These are phyloP conservation scores for Melanerpes formicivorus DNA, from an alignment of 2,113 vertebrate species.

Conservation along the genomic window DNA sequence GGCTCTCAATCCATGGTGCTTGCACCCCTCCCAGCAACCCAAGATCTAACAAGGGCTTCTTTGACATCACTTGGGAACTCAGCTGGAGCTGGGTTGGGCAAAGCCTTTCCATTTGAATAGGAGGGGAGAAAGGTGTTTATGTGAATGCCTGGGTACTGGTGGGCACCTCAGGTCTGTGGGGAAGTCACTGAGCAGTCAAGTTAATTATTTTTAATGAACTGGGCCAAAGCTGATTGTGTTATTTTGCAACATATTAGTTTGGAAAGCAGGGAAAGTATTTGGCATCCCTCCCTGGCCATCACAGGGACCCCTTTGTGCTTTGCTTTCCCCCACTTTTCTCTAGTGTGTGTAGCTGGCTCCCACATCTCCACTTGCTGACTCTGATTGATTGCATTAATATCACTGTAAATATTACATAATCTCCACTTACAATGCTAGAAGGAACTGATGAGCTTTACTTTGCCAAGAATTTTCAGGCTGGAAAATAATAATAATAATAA, in stretches of 20 bases:
- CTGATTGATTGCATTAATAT: conserved; percentile 76
- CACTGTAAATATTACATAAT: conserved; percentile 73
- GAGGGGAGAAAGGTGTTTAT: conserved; percentile 19
- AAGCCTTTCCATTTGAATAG: background rate
- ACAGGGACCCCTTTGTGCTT: conserved; percentile 73
- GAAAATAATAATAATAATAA: conserved; percentile 12
- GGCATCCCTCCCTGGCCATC: conserved; percentile 59
- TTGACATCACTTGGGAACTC: background rate
- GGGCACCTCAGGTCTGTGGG: background rate
- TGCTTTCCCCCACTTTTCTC: conserved; percentile 52
- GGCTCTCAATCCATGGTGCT: background rate
- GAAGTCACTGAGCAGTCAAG: conserved; percentile 51
- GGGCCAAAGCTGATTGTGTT: conserved; percentile 54
- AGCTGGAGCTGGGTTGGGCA: background rate
- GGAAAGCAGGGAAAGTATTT: conserved; percentile 61
- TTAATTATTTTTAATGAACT: conserved; percentile 71
- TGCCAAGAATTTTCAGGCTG: conserved; percentile 43
- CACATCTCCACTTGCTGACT: conserved; percentile 48
- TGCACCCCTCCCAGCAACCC: background rate
- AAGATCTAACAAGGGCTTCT: background rate
- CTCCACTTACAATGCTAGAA: conserved; percentile 45
- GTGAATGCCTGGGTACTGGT: background rate
- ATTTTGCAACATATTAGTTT: conserved; percentile 59
- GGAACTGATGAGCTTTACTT: conserved; percentile 41
- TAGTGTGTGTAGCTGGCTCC: conserved; percentile 24